Base-by-base conservation (phyloP, 92 coral and sea anemone genomes). In the Bergia sp. region DNA sequence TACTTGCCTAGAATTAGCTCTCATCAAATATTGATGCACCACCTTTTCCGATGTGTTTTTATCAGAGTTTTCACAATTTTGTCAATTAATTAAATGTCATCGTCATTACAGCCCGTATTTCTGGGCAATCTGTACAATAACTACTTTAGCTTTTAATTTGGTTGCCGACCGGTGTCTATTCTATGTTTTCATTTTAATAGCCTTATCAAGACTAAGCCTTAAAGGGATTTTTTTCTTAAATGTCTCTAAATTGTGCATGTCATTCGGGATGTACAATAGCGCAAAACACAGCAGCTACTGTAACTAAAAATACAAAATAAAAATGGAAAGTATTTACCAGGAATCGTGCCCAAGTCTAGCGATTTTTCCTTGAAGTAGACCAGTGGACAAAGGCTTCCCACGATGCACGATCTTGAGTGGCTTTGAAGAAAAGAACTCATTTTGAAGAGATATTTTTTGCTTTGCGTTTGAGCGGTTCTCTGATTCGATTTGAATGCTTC, bases 361-460 rank as follows among this genome's bases (percentile, higher is more conserved):
- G 86, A 42, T 43, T 79, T 89, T 80, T 79, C 82, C 37, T 36
- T 80, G 88, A 85, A 16, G 67, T 82, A 89, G 15, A 81, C 85
- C 64, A 93, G 67, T 1, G 98, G 96, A 78, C 98, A 93, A 15
- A 95, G 93, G 23, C 87, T 90, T 87, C 98, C 98, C 89, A 95
- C 89, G 86, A 90, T 79, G 83, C 98, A 95, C 75, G 91, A 55
- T 61, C 90, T 94, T 18, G 87, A 69, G 20, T 77, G 95, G 87
- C 76, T 89, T 88, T 85, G 89, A 45, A 72, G 16, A 73, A 89
- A 78, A 42, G 85, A 43, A 53, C 89, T 76, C 94, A 89, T 91
- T 73, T 91, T 50, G 44, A 9, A 69, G 47, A 55, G 36, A 82
- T 10, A 37, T 37, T 73, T 15, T 57, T 89, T 65, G 73, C 57